These are phyloP conservation scores for Cryptotis parvus DNA, from an alignment of 2,113 vertebrate species.

Conservation along the genomic window DNA sequence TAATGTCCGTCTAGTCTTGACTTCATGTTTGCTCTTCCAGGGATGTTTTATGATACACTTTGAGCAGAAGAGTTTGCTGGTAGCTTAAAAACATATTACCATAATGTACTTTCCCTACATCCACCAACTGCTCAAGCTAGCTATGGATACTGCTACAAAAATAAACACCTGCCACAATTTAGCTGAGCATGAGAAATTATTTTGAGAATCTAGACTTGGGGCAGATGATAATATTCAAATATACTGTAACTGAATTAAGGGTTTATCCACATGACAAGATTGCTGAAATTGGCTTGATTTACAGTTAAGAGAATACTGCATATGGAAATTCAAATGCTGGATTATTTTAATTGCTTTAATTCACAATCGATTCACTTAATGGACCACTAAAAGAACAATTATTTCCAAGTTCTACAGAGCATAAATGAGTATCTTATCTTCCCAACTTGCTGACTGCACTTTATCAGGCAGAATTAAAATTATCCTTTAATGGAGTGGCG, in stretches of 20 bases:
- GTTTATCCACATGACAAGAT: background rate
- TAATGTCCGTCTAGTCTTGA: background rate
- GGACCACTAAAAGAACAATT: background rate
- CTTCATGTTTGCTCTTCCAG: background rate
- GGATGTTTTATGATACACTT: background rate
- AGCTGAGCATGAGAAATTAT: background rate
- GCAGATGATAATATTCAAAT: background rate
- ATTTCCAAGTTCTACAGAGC: slow-evolving; percentile 4
- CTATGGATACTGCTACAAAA: background rate
- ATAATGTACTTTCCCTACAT: background rate
- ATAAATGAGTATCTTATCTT: background rate
- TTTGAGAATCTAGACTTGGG: background rate
- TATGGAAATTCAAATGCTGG: background rate
- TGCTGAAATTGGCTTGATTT: background rate
- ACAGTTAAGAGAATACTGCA: background rate
- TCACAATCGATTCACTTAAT: slow-evolving; percentile 49
- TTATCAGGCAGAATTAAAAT: background rate
- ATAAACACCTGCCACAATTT: background rate
- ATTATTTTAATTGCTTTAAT: slow-evolving; percentile 43
- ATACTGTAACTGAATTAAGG: background rate
- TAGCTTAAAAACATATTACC: background rate
- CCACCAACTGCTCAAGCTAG: background rate
- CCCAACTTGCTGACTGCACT: background rate
- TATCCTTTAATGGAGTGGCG: background rate
- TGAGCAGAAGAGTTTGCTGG: background rate